Percentiles rank a stretch among this genome's conserved stretches.
phyloP scores from a whole-genome alignment of 2,113 vertebrate genomes.

The Melanotaenia duboulayi region DNA sequence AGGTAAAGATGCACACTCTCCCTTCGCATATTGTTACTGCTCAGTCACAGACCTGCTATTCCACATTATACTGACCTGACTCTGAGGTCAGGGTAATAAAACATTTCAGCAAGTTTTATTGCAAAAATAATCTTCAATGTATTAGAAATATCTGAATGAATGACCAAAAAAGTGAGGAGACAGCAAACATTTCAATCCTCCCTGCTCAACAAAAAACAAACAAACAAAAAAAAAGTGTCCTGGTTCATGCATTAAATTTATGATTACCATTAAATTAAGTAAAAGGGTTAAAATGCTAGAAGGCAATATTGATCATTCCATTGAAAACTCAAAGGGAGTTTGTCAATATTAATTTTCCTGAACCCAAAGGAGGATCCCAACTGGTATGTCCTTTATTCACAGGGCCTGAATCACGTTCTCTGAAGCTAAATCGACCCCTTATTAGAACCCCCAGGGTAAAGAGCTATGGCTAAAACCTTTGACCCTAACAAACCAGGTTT shows the following conservation, averaged over 20 bases:
- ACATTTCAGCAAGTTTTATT: conserved; percentile 68
- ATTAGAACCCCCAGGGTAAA: conserved; percentile 69
- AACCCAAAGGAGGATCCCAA: conserved; percentile 82
- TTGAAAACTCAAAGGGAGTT: conserved; percentile 82
- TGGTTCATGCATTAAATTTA: conserved; percentile 77
- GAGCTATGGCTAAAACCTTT: conserved; percentile 72
- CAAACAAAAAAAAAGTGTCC: conserved; percentile 39
- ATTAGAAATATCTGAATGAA: conserved; percentile 68
- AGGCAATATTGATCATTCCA: conserved; percentile 86
- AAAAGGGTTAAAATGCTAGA: conserved; percentile 85
- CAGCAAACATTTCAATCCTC: conserved; percentile 51
- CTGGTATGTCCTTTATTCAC: conserved; percentile 83
- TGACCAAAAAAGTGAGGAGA: conserved; percentile 63
- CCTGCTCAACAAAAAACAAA: conserved; percentile 51
- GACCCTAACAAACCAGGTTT: conserved; percentile 67
- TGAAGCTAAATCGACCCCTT: conserved; percentile 76
- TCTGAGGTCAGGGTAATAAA: conserved; percentile 64
- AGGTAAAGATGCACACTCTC: conserved; percentile 30
- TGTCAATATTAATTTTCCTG: conserved; percentile 88
- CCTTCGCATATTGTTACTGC: conserved; percentile 3
- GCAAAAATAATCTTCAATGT: conserved; percentile 64
- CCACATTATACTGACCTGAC: conserved; percentile 53
- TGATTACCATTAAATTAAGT: conserved; percentile 84
- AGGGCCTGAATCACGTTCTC: conserved; percentile 78
- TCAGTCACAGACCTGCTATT: conserved; percentile 35